Percentiles rank a stretch among this genome's conserved stretches.
phyloP scores from a whole-genome alignment of 1,140 invertebrate genomes.

The Magallana gigas region DNA sequence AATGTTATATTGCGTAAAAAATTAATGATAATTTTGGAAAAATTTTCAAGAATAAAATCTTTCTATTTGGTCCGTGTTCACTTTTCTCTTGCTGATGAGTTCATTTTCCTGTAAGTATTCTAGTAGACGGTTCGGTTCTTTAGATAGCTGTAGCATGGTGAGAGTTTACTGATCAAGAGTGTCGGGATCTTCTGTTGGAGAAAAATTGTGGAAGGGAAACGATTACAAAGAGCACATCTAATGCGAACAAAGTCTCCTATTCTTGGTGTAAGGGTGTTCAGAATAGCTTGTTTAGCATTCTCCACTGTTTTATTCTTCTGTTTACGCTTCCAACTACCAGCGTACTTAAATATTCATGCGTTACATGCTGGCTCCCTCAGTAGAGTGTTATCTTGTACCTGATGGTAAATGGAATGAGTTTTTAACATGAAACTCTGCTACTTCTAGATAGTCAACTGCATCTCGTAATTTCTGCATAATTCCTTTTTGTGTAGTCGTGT shows the following conservation, averaged over 20 bases:
- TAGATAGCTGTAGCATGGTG: not conserved
- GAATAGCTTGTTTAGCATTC: not conserved
- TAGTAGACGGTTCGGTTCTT: not conserved
- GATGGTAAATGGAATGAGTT: not conserved
- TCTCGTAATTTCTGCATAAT: not conserved
- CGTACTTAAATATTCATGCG: not conserved
- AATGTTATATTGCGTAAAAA: slow-evolving; percentile 34
- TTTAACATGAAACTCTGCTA: not conserved
- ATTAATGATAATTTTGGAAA: slow-evolving; percentile 21
- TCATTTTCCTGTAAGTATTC: slow-evolving; percentile 4
- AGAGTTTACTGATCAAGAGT: not conserved
- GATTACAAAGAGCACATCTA: not conserved
- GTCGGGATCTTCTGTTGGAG: not conserved
- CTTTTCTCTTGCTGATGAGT: not conserved
- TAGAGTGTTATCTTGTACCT: not conserved
- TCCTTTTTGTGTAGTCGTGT: no score
- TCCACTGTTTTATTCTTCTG: slow-evolving; percentile 23
- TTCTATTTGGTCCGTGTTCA: not conserved
- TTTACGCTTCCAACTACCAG: slow-evolving; percentile 20
- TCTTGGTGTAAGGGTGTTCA: not conserved
- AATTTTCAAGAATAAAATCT: not conserved
- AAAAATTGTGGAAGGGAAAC: not conserved
- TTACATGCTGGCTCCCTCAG: slow-evolving; percentile 13
- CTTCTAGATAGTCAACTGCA: slow-evolving; percentile 13
- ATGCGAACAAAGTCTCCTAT: not conserved